A percentile compares a stretch with the other conserved stretches of the same genome.
phyloP scores from a whole-genome alignment of 2,113 vertebrate genomes.

The Halichoerus grypus region DNA sequence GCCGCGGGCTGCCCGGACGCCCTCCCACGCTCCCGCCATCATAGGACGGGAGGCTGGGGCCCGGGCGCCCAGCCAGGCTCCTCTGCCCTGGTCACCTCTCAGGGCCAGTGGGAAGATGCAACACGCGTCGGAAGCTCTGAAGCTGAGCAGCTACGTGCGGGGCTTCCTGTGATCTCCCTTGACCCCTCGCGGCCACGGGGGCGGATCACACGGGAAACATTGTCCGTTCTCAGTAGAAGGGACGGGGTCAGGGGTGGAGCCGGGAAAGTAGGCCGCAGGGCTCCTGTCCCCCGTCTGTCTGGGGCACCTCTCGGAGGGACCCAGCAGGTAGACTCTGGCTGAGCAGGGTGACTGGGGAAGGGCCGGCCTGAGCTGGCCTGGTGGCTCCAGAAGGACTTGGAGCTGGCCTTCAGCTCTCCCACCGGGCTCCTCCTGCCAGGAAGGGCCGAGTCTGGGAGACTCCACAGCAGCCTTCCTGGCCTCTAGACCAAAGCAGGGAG shows the following conservation, averaged over 20 bases:
- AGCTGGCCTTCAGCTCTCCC: not conserved
- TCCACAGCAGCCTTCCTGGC: not conserved
- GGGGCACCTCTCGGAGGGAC: rapidly evolving
- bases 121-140: rapidly evolving
- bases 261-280: not conserved
- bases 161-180: not conserved
- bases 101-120: not conserved
- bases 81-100: not conserved
- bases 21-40: not conserved
- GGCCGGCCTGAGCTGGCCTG: too few species aligned
- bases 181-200: too few species aligned
- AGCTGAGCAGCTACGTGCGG: rapidly evolving
- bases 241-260: not conserved
- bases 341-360: rapidly evolving
- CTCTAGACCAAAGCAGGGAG: not conserved
- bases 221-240: not conserved
- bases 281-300: not conserved
- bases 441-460: rapidly evolving
- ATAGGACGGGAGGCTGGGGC: not conserved
- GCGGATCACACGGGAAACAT: not conserved
- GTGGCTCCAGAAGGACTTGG: not conserved
- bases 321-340: rapidly evolving
- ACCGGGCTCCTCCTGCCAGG: not conserved
- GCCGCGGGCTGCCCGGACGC: rapidly evolving
- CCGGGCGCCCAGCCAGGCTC: rapidly evolving